Evolutionary conservation across 1,140 invertebrate genomes (phyloP).

Genomic region (Penaeus indicus): DNA sequence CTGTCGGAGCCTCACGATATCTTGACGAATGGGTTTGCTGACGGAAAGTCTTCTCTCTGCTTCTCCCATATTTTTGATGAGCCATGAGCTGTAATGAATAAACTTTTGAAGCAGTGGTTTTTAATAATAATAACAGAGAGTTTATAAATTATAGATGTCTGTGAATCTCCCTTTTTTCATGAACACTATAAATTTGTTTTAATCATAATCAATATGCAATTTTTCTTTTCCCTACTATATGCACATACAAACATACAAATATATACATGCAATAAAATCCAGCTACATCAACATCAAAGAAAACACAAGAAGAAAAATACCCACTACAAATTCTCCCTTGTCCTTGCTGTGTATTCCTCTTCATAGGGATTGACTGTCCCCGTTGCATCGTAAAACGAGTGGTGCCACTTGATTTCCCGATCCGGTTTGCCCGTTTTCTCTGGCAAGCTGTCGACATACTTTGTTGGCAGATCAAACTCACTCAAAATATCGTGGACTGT

Average conservation of each 20-base stretch:
- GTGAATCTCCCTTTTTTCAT: too few species aligned
- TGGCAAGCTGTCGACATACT: conserved; percentile 80
- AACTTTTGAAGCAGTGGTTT: neutral
- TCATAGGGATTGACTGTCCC: conserved; percentile 32
- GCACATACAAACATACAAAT: too few species aligned
- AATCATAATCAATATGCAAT: too few species aligned
- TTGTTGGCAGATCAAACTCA: conserved; percentile 85
- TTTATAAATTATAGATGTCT: neutral
- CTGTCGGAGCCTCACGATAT: conserved; percentile 77
- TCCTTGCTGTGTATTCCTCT: conserved; percentile 15
- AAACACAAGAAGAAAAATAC: conserved; percentile 41
- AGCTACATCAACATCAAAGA: neutral
- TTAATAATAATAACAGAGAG: neutral
- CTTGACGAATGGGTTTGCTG: conserved; percentile 77
- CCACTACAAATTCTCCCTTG: conserved; percentile 54
- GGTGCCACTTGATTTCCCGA: conserved; percentile 57
- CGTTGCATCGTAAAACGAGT: conserved; percentile 53
- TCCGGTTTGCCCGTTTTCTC: conserved; percentile 51
- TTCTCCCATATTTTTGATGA: conserved; percentile 77
- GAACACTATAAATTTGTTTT: too few species aligned
- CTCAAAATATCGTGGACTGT: conserved; percentile 84
- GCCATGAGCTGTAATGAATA: conserved; percentile 72
- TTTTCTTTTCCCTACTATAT: too few species aligned
- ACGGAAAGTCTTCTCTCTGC: conserved; percentile 76
- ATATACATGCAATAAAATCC: too few species aligned